Base-by-base conservation (phyloP, 2,113 vertebrate genomes). In the Upupa epops region DNA sequence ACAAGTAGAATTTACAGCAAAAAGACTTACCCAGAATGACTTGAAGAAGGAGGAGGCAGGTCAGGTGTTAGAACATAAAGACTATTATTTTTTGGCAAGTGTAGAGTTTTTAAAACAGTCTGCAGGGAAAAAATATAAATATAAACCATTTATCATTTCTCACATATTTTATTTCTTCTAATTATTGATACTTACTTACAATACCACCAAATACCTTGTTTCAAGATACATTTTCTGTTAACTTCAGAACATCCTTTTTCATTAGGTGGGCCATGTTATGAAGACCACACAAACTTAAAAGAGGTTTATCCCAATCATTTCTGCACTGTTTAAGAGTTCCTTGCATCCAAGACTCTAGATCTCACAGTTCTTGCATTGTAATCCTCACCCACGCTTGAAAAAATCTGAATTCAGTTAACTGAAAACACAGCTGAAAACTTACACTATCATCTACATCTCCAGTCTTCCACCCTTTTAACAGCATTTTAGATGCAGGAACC, bases 71-170 rank as follows among this genome's bases (percentile, higher is more conserved):
- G 98, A 90, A 99, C 98, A 94, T 99, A 99, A 95, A 99, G 98
- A 98, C 98, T 98, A 98, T 99, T 99, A 97, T 99, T 99, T 98
- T 99, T 99, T 97, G 99, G 99, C 97, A 99, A 98, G 94, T 99
- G 99, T 97, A 99, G 98, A 97, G 98, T 98, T 97, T 98, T 98
- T 97, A 99, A 97, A 96, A 98, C 97, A 94, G 98, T 99, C 99
- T 99, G 96, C 81, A 80, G 79, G 13, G 54, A 95, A 94, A 96
- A 92, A 94, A 91, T 21, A 70, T 88, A 85, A 89, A 59, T 59
- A 83, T 5, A 59, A 75, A 85, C 54, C 37, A 45, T 84, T 79
- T 68, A 71, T 51, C 66, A 28, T 84, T 59, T 78, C 46, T 68
- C 8, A 87, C 2, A 17, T 11, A 76, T 59, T 54, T 54, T 51